A percentile compares a stretch with the other conserved stretches of the same genome.
phyloP scores from a whole-genome alignment of 2,113 vertebrate species.

The Turnix velox region DNA sequence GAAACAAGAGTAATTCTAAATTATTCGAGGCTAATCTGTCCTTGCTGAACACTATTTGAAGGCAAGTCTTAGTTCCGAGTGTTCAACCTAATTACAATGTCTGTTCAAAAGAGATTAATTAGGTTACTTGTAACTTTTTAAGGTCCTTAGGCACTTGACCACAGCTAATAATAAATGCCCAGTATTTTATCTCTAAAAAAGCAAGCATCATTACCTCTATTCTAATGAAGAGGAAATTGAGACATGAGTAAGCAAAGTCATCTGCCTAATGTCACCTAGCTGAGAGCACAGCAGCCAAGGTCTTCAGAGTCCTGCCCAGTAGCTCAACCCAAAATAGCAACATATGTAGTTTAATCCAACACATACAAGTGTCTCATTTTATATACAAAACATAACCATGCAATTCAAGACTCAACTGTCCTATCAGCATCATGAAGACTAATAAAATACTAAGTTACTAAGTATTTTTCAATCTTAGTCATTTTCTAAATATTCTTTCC shows the following conservation, averaged over 20 bases:
- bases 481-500: background rate
- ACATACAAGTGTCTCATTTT: background rate
- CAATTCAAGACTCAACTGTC: background rate
- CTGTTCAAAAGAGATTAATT: slow-evolving; percentile 56
- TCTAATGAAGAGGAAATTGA: background rate
- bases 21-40: background rate
- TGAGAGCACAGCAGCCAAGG: background rate
- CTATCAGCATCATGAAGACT: background rate
- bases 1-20: background rate
- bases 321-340: background rate
- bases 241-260: slow-evolving; percentile 19
- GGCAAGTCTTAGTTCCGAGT: background rate
- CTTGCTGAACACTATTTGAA: background rate
- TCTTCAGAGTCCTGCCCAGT: background rate
- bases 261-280: slow-evolving; percentile 20
- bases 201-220: background rate
- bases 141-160: slow-evolving; percentile 29
- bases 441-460: background rate
- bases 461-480: background rate
- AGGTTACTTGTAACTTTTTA: slow-evolving; percentile 58
- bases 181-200: slow-evolving; percentile 11
- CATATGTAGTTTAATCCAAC: no score
- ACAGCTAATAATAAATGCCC: slow-evolving; percentile 57
- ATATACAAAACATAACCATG: background rate
- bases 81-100: slow-evolving; percentile 47